Base-by-base conservation (phyloP, 1,140 invertebrate genomes). In the Mizuhopecten yessoensis region DNA sequence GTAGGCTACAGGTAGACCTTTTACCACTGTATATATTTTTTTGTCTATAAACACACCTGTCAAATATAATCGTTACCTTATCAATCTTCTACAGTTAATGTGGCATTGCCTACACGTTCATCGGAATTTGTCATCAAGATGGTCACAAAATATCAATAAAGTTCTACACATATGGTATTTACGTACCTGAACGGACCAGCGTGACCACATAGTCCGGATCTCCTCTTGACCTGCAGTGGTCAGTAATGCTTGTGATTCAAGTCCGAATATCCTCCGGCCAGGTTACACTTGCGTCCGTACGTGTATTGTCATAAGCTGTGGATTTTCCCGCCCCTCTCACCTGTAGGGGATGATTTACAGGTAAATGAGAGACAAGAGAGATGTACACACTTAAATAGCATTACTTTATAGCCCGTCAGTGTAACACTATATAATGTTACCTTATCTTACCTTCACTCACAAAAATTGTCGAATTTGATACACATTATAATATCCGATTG, bases 191-290 rank as follows among this genome's bases (percentile, higher is more conserved):
- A 75, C 57, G 57, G 57, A 23, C 57, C 57, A 75, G 57, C 57
- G 57, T 75, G 57, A 75, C 57, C 57, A 75, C 57, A 75, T 75
- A 9, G n/a, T 75, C 23, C 57, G 57, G 57, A 75, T 75, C 57
- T 75, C 57, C n/a, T 17, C 9, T n/a, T 75, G 57, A 75, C 57
- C 57, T n/a, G n/a, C n/a, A 29, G 9, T 75, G 57, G 57, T 75
- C 57, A 75, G 57, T 29, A 7, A 7, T 75, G 11, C 57, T 29
- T 29, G 5, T 3, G 57, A n/a, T 75, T 75, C 29, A 17, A 75
- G 57, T 75, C 23, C 57, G 57, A 75, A n/a, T 75, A 9, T 75
- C n/a, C 57, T 75, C 5, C 57, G 23, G 23, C n/a, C 23, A 5
- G 5, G 57, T 29, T 75, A 75, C 57, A 75, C 5, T 75, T 5